phyloP scores from a whole-genome alignment of 2,113 vertebrate genomes.

The Crypturellus undulatus region DNA sequence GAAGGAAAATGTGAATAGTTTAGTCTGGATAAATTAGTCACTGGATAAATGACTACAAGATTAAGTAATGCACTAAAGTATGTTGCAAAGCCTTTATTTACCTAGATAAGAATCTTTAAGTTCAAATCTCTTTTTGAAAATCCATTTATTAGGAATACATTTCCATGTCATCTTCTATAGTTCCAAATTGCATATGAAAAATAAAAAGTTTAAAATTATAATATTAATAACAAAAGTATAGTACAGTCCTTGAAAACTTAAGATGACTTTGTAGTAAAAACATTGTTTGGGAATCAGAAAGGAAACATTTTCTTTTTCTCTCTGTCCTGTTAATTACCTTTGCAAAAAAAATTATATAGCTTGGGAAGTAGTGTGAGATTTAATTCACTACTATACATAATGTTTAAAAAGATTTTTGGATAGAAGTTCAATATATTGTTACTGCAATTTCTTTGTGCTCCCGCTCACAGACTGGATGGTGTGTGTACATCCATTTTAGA shows the following conservation, averaged over 20 bases:
- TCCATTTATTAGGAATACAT: background rate
- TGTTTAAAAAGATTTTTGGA: background rate
- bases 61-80: background rate
- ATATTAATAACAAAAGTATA: background rate
- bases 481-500: background rate
- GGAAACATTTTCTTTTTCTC: background rate
- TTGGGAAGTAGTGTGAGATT: background rate
- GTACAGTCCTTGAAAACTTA: background rate
- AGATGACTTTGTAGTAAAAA: background rate
- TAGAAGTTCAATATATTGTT: background rate
- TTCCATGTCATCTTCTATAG: background rate
- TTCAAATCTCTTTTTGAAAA: background rate
- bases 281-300: background rate
- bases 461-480: background rate
- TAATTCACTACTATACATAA: background rate
- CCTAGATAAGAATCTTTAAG: background rate
- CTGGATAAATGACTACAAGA: background rate
- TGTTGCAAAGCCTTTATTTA: background rate
- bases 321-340: background rate
- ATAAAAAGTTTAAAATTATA: background rate
- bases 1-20: background rate
- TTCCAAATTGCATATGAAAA: background rate
- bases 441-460: background rate
- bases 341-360: background rate
- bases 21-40: background rate